phyloP scores from a whole-genome alignment of 2,888 invertebrate species.

The Yponomeuta cagnagella region DNA sequence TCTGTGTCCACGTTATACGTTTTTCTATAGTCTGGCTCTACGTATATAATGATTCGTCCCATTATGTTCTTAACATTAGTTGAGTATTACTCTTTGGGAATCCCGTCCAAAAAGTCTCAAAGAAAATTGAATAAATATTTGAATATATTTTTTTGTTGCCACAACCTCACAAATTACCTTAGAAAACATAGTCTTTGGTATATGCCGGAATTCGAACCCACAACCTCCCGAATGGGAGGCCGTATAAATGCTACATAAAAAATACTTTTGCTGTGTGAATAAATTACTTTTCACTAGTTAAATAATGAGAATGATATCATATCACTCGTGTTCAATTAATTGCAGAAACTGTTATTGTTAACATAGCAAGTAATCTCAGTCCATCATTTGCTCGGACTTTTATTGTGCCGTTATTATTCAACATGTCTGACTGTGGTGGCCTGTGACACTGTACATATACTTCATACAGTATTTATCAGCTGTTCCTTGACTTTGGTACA shows the following conservation, averaged over 20 bases:
- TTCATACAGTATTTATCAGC: not conserved
- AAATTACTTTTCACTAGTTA: too few relatives aligned
- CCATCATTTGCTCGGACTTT: not conserved
- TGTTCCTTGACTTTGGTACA: not conserved
- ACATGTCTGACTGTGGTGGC: not conserved
- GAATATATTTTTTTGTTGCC: not conserved
- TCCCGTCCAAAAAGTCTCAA: not conserved
- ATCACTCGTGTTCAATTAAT: not conserved
- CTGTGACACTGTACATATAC: not conserved
- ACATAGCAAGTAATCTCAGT: not conserved
- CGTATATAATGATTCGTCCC: not conserved
- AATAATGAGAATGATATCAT: not conserved
- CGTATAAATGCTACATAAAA: too few relatives aligned
- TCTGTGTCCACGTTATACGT: not conserved
- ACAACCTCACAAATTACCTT: too few relatives aligned
- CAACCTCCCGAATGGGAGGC: too few relatives aligned
- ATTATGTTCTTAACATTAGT: not conserved
- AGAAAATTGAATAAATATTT: not conserved
- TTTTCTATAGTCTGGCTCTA: not conserved
- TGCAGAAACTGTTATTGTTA: not conserved
- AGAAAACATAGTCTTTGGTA: too few relatives aligned
- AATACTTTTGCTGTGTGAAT: too few relatives aligned
- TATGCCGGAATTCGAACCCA: too few relatives aligned
- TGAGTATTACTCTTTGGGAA: not conserved
- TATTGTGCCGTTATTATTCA: not conserved